phyloP scores from a whole-genome alignment of 2,113 vertebrate genomes.

The Tragelaphus buxtoni region DNA sequence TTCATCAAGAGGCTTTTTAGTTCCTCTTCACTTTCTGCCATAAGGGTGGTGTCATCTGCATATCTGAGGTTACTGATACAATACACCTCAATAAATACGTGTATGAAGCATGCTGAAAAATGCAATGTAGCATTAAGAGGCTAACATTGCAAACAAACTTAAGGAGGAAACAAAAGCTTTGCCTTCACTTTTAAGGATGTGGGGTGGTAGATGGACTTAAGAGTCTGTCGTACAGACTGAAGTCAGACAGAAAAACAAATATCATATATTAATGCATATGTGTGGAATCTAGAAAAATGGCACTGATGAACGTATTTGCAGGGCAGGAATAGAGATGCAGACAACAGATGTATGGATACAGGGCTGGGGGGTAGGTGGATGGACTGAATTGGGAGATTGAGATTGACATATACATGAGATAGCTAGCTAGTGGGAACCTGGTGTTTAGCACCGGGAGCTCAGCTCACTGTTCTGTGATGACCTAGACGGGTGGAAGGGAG shows the following conservation, averaged over 20 bases:
- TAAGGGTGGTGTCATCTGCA: too few species aligned
- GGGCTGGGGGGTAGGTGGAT: accelerated
- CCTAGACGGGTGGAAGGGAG: not conserved
- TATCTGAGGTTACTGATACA: not conserved
- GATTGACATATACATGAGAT: not conserved
- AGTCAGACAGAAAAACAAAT: not conserved
- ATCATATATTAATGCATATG: not conserved
- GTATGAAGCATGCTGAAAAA: not conserved
- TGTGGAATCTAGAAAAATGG: not conserved
- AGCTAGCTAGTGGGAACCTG: not conserved
- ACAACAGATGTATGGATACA: not conserved
- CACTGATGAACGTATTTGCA: not conserved
- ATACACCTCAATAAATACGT: not conserved
- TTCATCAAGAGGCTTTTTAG: too few species aligned
- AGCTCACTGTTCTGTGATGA: not conserved
- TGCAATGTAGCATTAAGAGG: not conserved
- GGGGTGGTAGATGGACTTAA: not conserved
- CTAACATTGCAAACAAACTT: not conserved
- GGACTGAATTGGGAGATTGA: not conserved
- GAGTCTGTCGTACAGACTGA: not conserved
- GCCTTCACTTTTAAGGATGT: not conserved
- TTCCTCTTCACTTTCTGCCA: too few species aligned
- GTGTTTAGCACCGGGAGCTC: not conserved
- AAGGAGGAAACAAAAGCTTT: not conserved
- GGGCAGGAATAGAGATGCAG: not conserved